Conservation (phyloP, 2,113 vertebrate genomes). For the Prionailurus viverrinus region DNA sequence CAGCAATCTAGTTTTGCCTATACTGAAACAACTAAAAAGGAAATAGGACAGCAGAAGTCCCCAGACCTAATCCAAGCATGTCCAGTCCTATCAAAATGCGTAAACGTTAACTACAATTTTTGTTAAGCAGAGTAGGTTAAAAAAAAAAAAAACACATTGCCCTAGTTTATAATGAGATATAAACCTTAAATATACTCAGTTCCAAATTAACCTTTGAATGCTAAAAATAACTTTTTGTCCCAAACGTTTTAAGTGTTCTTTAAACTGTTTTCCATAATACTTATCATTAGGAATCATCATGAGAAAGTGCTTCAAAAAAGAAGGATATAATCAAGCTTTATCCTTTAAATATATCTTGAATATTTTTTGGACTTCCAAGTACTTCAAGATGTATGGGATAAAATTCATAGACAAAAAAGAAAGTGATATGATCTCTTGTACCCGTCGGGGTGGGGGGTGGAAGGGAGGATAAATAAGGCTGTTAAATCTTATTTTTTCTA, state of each 20-base stretch:
- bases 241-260: not conserved
- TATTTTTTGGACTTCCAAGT: not conserved
- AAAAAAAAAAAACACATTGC: not conserved
- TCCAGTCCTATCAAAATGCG: not conserved
- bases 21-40: not conserved
- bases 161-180: not conserved
- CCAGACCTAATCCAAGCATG: not conserved
- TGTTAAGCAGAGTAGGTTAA: not conserved
- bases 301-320: not conserved
- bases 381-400: not conserved
- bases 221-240: not conserved
- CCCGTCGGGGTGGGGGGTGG: fast-evolving
- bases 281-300: not conserved
- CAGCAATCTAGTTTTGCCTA: not conserved
- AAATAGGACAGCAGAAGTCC: not conserved
- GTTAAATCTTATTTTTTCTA: not conserved
- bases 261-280: not conserved
- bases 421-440: not conserved
- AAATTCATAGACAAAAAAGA: not conserved
- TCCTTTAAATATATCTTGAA: not conserved
- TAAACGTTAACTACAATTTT: not conserved
- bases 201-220: not conserved
- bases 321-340: not conserved
- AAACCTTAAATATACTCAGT: not conserved
- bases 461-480: not conserved